Percentiles rank a stretch among this genome's conserved stretches.
These are phyloP conservation scores for Mylabris phalerata DNA, from an alignment of 1,140 invertebrate species.

Conservation along the genomic window DNA sequence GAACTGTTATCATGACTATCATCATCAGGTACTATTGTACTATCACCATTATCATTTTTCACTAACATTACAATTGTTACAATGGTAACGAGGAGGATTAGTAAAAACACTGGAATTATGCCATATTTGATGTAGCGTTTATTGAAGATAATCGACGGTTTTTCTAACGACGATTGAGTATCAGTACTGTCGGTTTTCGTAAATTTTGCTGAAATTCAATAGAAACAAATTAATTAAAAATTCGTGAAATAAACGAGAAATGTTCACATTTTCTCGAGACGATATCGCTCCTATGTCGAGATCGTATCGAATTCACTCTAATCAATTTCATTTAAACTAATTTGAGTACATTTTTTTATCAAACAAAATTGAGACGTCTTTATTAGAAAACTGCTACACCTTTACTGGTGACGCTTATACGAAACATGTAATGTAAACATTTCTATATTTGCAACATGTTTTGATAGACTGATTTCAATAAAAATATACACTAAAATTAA, in stretches of 20 bases:
- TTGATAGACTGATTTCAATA: neutral
- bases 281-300: neutral
- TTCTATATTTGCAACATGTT: constrained; percentile 11
- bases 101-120: neutral
- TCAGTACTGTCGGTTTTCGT: constrained; percentile 5
- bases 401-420: neutral
- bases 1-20: neutral
- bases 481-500: neutral
- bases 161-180: constrained; percentile 2
- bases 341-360: neutral
- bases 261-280: neutral
- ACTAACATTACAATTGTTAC: neutral
- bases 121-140: neutral
- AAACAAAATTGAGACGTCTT: neutral
- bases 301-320: constrained; percentile 7
- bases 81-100: neutral
- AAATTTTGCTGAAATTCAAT: constrained; percentile 8
- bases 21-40: neutral
- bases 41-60: neutral
- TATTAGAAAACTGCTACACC: no score
- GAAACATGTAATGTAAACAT: neutral
- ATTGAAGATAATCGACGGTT: neutral
- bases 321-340: constrained; percentile 5
- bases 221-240: neutral
- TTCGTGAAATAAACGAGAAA: neutral